phyloP scores from a whole-genome alignment of 2,888 invertebrate species.

The Operophtera brumata region DNA sequence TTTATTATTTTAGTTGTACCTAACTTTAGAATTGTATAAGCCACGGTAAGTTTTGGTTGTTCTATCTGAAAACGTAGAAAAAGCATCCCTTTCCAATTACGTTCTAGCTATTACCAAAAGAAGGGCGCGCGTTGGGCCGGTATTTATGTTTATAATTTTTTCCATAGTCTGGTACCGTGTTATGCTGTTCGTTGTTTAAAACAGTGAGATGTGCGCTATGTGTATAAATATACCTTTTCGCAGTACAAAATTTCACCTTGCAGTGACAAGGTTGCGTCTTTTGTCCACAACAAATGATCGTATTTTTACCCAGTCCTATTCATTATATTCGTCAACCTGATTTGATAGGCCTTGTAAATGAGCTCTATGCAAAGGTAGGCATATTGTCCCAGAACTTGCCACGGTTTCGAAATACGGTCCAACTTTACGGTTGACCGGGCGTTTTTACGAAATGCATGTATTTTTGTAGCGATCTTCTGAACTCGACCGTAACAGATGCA shows the following conservation, averaged over 20 bases:
- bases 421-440: constrained; percentile 52
- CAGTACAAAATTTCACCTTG: constrained; percentile 6
- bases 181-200: too few species aligned
- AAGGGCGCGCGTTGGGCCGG: too few species aligned
- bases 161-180: too few species aligned
- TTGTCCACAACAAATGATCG: neutral
- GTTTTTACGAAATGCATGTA: constrained; percentile 61
- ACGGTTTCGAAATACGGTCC: constrained; percentile 53
- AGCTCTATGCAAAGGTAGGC: constrained; percentile 40
- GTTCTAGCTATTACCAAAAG: too few species aligned
- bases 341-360: constrained; percentile 60
- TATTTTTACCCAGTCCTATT: constrained; percentile 22
- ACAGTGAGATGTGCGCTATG: too few species aligned
- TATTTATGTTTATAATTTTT: too few species aligned
- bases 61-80: too few species aligned
- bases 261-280: neutral
- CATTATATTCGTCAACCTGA: constrained; percentile 37
- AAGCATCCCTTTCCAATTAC: too few species aligned
- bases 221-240: too few species aligned
- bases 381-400: constrained; percentile 42
- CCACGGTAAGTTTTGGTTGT: too few species aligned
- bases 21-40: too few species aligned
- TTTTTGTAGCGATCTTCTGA: constrained; percentile 41
- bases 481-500: constrained; percentile 44
- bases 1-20: too few species aligned